Conservation (phyloP, 2,113 vertebrate genomes). For the Forbesichthys papilliferus region DNA sequence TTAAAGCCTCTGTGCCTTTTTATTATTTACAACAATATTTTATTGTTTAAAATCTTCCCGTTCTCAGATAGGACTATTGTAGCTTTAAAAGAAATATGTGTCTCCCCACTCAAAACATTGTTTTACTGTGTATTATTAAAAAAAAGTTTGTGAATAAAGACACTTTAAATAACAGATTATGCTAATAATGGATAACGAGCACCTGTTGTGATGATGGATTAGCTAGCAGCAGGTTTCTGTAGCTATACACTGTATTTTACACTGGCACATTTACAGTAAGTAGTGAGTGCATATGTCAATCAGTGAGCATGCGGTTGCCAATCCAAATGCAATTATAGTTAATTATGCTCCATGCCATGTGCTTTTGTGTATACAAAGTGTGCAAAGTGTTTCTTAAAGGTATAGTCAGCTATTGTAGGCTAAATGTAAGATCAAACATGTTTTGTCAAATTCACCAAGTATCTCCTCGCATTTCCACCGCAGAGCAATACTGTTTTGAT, state of each 20-base stretch:
- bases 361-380: conserved; percentile 4
- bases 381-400: neutral
- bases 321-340: conserved; percentile 50
- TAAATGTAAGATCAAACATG: neutral
- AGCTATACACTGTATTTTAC: neutral
- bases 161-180: neutral
- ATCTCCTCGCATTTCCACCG: no score
- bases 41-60: no score
- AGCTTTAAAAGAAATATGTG: no score
- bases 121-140: neutral
- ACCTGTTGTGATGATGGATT: neutral
- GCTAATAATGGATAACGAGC: neutral
- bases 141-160: neutral
- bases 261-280: neutral
- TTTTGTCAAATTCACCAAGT: no score
- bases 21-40: no score
- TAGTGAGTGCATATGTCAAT: conserved; percentile 29
- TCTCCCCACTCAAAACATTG: neutral
- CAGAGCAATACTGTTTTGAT: neutral
- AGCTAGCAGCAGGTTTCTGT: no score
- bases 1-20: no score
- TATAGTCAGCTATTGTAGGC: conserved; percentile 29
- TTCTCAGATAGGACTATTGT: no score
- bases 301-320: conserved; percentile 33
- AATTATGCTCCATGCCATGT: conserved; percentile 26